Percentiles rank a stretch among this genome's conserved stretches.
These are phyloP conservation scores for Turritopsis dohrnii DNA, from an alignment of 30 jellyfish, hydroid and myxozoan species.

Conservation along the genomic window DNA sequence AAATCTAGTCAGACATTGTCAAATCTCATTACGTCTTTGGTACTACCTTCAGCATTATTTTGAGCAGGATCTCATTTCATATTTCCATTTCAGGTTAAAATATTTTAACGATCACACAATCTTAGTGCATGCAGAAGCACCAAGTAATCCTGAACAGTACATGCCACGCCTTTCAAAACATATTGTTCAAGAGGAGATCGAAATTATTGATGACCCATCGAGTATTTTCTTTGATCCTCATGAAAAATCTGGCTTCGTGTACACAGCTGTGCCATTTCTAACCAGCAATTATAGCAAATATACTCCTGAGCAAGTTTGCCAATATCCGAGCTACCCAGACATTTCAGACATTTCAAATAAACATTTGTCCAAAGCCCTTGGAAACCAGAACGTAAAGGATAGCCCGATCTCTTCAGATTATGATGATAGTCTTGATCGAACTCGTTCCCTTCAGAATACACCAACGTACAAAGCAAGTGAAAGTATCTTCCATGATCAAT, in stretches of 20 bases:
- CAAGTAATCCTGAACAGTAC: conserved; percentile 33
- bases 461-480: conserved; percentile 39
- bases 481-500: conserved; percentile 18
- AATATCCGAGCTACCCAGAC: background rate
- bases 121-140: conserved; percentile 26
- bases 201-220: conserved; percentile 92
- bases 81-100: background rate
- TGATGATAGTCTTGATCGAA: conserved; percentile 90
- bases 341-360: conserved; percentile 21
- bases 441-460: conserved; percentile 41
- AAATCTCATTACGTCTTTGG: too few relatives aligned
- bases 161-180: conserved; percentile 72
- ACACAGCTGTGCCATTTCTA: conserved; percentile 35
- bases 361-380: conserved; percentile 27
- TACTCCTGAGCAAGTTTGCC: conserved; percentile 19
- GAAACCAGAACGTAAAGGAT: conserved; percentile 34
- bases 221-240: conserved; percentile 93
- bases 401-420: conserved; percentile 57
- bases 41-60: too few relatives aligned
- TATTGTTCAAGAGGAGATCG: conserved; percentile 78
- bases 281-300: conserved; percentile 8
- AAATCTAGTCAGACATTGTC: too few relatives aligned
- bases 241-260: conserved; percentile 93
- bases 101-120: background rate
- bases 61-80: too few relatives aligned